phyloP scores from a whole-genome alignment of 2,888 invertebrate species.

The Lacanobia oleracea region DNA sequence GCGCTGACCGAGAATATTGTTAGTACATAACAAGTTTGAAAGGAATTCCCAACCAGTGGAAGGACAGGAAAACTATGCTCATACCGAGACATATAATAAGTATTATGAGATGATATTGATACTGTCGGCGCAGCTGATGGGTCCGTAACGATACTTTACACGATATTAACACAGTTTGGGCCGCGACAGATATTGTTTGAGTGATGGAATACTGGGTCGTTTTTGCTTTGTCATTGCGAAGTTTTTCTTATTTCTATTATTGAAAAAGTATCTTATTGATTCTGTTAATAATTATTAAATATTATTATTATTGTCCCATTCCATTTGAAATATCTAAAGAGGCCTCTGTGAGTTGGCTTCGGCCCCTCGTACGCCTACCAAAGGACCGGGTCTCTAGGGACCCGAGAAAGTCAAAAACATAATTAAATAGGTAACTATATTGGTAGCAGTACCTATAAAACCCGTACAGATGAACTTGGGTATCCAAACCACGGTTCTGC shows the following conservation, averaged over 20 bases:
- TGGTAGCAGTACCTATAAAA: neutral
- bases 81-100: neutral
- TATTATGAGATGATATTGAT: neutral
- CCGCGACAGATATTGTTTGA: neutral
- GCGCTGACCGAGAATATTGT: slow-evolving; percentile 5
- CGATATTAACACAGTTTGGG: slow-evolving; percentile 21
- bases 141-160: slow-evolving; percentile 11
- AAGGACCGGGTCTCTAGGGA: too few species aligned
- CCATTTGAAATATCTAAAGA: too few species aligned
- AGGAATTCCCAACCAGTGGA: slow-evolving; percentile 33
- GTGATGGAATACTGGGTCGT: neutral
- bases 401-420: too few species aligned
- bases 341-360: too few species aligned
- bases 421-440: too few species aligned
- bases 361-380: too few species aligned
- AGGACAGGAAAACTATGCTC: slow-evolving; percentile 38
- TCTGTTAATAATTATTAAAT: too few species aligned
- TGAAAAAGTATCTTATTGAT: neutral
- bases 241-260: neutral
- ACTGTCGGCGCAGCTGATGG: slow-evolving; percentile 6
- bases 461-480: neutral
- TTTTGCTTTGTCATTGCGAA: neutral
- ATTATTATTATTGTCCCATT: too few species aligned
- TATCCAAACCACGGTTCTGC: neutral
- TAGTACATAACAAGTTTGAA: slow-evolving; percentile 20